phyloP scores from a whole-genome alignment of 2,797 vertebrate species.

The Aotus griseimembra region DNA sequence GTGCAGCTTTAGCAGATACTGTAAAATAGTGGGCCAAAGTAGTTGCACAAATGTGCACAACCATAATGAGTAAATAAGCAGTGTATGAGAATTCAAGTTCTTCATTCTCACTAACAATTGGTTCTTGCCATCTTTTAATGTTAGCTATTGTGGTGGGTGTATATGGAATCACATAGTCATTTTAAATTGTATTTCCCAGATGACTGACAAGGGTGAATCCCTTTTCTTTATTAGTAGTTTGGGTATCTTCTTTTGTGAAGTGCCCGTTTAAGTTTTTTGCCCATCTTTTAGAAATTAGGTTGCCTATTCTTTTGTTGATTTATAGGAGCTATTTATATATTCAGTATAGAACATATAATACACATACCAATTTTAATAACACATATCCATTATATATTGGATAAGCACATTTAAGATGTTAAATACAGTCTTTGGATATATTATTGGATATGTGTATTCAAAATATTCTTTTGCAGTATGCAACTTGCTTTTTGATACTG shows the following conservation, averaged over 20 bases:
- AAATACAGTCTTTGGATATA: background rate
- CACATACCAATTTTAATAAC: background rate
- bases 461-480: background rate
- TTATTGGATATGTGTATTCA: background rate
- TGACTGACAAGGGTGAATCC: background rate
- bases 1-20: background rate
- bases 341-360: background rate
- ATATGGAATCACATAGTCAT: background rate
- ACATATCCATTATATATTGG: background rate
- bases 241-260: background rate
- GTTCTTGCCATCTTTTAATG: too few relatives aligned
- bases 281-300: background rate
- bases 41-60: background rate
- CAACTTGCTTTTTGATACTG: background rate
- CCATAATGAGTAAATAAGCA: background rate
- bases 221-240: background rate
- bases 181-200: background rate
- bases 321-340: background rate
- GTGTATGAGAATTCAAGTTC: background rate
- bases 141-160: background rate
- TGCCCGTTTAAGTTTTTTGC: background rate
- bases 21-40: background rate
- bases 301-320: background rate
- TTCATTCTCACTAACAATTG: background rate
- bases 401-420: background rate